Conservation (phyloP, 2,888 invertebrate species). For the Agrotis exclamationis region DNA sequence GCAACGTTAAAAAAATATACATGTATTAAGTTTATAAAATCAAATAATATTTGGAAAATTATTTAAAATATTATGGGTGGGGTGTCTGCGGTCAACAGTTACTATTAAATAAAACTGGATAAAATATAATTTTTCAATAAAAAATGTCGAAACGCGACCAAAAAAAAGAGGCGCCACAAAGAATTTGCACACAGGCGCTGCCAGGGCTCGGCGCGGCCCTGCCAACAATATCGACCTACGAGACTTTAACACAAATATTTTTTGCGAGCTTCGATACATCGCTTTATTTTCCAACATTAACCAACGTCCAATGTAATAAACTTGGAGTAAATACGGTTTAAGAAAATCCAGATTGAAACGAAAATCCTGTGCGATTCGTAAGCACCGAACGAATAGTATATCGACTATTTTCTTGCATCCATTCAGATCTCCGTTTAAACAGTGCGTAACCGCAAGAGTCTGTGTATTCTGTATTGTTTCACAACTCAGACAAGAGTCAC, state of each 20-base stretch:
- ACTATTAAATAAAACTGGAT: too few relatives aligned
- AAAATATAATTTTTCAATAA: too few relatives aligned
- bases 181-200: too few relatives aligned
- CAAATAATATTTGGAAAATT: too few relatives aligned
- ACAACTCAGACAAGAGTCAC: conserved; percentile 28
- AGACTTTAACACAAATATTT: conserved; percentile 1
- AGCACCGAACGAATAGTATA: background rate
- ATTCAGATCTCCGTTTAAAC: background rate
- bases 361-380: background rate
- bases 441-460: conserved; percentile 1
- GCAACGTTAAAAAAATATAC: too few relatives aligned
- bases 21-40: too few relatives aligned
- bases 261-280: background rate
- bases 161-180: too few relatives aligned
- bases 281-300: background rate
- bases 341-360: background rate
- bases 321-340: background rate
- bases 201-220: too few relatives aligned
- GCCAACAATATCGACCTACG: conserved; percentile 13
- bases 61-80: too few relatives aligned
- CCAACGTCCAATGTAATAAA: background rate
- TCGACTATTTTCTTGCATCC: background rate
- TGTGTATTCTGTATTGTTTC: conserved; percentile 31
- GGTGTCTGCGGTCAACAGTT: too few relatives aligned
- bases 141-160: too few relatives aligned